Conservation (phyloP, 2,113 vertebrate species). For the Caranx melampygus region DNA sequence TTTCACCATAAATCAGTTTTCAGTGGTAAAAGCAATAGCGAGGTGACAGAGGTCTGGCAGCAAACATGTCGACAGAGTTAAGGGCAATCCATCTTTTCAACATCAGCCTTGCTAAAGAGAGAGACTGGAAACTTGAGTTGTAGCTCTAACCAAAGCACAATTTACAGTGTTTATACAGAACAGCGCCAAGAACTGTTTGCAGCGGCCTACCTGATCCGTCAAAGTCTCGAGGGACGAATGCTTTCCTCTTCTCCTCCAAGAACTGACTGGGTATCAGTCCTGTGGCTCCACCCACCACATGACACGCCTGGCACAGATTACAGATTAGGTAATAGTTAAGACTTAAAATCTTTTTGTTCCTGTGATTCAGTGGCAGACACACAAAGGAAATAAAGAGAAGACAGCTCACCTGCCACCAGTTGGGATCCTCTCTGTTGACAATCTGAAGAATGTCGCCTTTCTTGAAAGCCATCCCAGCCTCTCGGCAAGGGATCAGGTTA, state of each 20-base stretch:
- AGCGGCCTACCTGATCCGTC: constrained; percentile 90
- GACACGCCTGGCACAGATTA: constrained; percentile 86
- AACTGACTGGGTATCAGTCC: constrained; percentile 98
- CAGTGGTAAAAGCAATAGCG: not conserved
- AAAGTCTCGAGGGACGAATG: constrained; percentile 96
- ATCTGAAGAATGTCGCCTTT: constrained; percentile 97
- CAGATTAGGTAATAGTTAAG: not conserved
- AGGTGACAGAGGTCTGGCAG: constrained; percentile 8
- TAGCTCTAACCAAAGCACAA: not conserved
- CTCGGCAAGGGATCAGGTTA: constrained; percentile 96
- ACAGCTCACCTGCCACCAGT: constrained; percentile 97
- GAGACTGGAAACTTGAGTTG: constrained; percentile 6
- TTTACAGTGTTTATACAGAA: not conserved
- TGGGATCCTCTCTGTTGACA: constrained; percentile 96
- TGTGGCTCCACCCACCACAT: constrained; percentile 92
- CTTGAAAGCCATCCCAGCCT: constrained; percentile 94
- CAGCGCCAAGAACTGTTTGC: not conserved
- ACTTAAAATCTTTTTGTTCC: not conserved
- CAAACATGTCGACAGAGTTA: not conserved
- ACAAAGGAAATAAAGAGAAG: not conserved
- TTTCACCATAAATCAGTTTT: constrained; percentile 18
- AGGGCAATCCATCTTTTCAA: constrained; percentile 3
- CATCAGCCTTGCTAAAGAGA: constrained; percentile 2
- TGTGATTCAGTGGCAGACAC: not conserved
- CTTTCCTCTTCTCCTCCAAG: constrained; percentile 98